Conservation (phyloP, 1,140 invertebrate species). For the Argopecten irradians region DNA sequence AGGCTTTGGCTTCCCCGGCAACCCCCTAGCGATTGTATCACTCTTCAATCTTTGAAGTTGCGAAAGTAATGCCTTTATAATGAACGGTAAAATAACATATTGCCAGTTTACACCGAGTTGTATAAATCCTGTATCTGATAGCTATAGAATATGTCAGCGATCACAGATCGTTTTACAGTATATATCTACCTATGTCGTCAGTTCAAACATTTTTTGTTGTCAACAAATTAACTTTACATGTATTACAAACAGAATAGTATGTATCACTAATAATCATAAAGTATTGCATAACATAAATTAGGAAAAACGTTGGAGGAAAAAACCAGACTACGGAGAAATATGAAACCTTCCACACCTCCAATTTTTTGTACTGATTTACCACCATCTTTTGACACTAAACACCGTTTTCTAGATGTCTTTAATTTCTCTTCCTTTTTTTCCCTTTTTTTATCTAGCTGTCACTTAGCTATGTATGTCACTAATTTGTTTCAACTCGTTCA, state of each 20-base stretch:
- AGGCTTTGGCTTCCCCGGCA: conserved; percentile 1
- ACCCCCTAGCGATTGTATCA: conserved; percentile 14
- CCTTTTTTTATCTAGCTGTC: no score
- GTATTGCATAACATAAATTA: not conserved
- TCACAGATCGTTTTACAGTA: not conserved
- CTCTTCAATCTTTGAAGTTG: conserved; percentile 17
- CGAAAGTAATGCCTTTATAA: conserved; percentile 22
- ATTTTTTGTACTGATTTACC: not conserved
- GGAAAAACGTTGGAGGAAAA: no score
- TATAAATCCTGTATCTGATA: not conserved
- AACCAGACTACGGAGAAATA: not conserved
- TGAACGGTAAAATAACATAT: conserved; percentile 3
- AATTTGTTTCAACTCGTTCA: no score
- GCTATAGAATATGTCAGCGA: not conserved
- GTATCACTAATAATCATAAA: not conserved
- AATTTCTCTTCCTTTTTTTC: no score
- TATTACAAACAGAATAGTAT: not conserved
- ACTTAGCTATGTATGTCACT: no score
- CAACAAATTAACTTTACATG: conserved; percentile 3
- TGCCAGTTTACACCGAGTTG: not conserved
- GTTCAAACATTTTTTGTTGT: not conserved
- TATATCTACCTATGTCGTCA: not conserved
- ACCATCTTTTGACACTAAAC: no score
- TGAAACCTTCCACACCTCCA: not conserved
- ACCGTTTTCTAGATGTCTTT: no score